Percentiles rank a stretch among this genome's conserved stretches.
Evolutionary conservation across 2,113 vertebrate genomes (phyloP).

Genomic region (Heterotis niloticus): DNA sequence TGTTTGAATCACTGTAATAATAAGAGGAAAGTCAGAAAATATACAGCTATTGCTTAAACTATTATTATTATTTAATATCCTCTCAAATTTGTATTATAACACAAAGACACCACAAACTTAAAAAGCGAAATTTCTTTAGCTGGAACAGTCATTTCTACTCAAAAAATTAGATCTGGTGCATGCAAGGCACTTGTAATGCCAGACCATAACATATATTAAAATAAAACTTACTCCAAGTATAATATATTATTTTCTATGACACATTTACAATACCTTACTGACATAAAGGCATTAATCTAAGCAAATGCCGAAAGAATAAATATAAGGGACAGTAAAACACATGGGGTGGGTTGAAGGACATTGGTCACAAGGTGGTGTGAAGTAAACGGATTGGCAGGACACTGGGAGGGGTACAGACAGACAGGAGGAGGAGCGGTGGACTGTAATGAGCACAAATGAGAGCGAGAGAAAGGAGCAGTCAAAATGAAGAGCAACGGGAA

Average conservation of each 20-base stretch:
- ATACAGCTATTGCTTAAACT: neutral
- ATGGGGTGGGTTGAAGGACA: neutral
- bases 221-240: neutral
- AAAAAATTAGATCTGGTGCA: conserved; percentile 15
- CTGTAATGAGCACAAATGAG: neutral
- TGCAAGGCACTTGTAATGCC: conserved; percentile 5
- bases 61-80: neutral
- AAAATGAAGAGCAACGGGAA: neutral
- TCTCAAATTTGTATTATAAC: neutral
- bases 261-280: conserved; percentile 19
- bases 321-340: conserved; percentile 14
- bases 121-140: too few relatives aligned
- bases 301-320: conserved; percentile 10
- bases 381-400: neutral
- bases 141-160: conserved; percentile 3
- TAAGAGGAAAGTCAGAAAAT: neutral
- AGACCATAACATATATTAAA: neutral
- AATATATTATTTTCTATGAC: conserved; percentile 11
- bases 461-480: neutral
- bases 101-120: neutral
- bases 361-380: neutral
- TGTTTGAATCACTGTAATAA: neutral
- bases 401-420: neutral
- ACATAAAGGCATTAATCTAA: conserved; percentile 24
- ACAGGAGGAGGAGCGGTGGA: neutral